Evolutionary conservation across 2,113 vertebrate species (phyloP).

Genomic region (crab-eating macaque (Macaca fascicularis)): T2T-MFA8v1.1 NC_088384.1:73030001-73030500

Average conservation of each 20-base stretch:
- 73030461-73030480: neutral
- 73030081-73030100: neutral
- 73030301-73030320: neutral
- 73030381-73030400: no score
- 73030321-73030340: neutral
- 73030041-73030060: neutral
- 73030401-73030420: neutral
- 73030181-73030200: neutral
- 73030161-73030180: neutral
- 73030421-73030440: neutral
- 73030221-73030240: neutral
- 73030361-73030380: neutral
- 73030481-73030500: slow-evolving; percentile 3
- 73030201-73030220: neutral
- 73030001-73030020: neutral
- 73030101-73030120: neutral
- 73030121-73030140: neutral
- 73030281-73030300: neutral
- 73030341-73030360: neutral
- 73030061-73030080: neutral
- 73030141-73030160: neutral
- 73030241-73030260: neutral
- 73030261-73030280: neutral
- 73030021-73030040: neutral
- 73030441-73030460: neutral